Percentiles rank a stretch among this genome's conserved stretches.
Conservation (phyloP, 2,797 vertebrate genomes). For the Notamacropus eugenii region DNA sequence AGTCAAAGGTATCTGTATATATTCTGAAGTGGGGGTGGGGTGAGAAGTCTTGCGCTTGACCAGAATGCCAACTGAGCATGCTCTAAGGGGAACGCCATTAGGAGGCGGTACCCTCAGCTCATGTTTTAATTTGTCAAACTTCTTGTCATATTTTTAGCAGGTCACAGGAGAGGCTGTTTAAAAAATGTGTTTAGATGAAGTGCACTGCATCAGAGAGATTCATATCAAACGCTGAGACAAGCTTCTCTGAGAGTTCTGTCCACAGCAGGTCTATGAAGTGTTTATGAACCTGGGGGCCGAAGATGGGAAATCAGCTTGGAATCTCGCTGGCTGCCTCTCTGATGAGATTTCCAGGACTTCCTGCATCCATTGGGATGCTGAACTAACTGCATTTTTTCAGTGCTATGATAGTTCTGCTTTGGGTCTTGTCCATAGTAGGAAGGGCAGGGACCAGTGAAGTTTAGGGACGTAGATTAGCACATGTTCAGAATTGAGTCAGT, state of each 20-base stretch:
- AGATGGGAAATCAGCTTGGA: conserved; percentile 74
- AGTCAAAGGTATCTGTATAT: background rate
- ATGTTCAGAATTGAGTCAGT: conserved; percentile 1
- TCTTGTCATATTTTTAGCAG: conserved; percentile 68
- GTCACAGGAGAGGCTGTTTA: conserved; percentile 65
- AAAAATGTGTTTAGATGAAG: conserved; percentile 63
- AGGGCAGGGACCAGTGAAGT: conserved; percentile 49
- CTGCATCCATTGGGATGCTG: conserved; percentile 57
- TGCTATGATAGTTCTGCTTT: conserved; percentile 51
- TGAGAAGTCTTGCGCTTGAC: background rate
- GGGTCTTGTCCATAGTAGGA: conserved; percentile 56
- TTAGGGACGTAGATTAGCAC: conserved; percentile 57
- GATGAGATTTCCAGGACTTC: conserved; percentile 74
- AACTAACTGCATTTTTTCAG: conserved; percentile 55
- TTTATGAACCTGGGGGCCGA: conserved; percentile 77
- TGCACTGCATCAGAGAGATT: conserved; percentile 64
- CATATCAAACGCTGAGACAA: conserved; percentile 50
- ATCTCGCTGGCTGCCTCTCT: conserved; percentile 72
- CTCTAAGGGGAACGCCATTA: background rate
- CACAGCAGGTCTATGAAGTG: conserved; percentile 68
- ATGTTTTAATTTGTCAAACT: conserved; percentile 69
- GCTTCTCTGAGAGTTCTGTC: conserved; percentile 74
- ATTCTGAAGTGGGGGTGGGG: background rate
- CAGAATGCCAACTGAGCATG: background rate
- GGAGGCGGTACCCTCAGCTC: conserved; percentile 53